phyloP scores from a whole-genome alignment of 2,888 invertebrate genomes.

The Congeria kusceri region DNA sequence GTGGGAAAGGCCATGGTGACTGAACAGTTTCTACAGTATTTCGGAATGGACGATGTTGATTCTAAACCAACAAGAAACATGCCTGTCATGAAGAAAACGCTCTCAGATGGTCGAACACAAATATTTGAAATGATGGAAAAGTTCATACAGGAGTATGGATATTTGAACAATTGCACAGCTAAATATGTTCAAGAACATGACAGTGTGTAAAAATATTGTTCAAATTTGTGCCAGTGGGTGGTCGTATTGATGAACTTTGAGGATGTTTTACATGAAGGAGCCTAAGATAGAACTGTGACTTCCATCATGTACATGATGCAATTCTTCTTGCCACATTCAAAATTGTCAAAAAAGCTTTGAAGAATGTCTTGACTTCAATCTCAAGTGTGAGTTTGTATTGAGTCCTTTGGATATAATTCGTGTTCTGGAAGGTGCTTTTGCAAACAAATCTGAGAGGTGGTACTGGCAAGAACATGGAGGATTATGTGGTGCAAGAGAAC shows the following conservation, averaged over 20 bases:
- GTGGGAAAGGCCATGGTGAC: slow-evolving; percentile 87
- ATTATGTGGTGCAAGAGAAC: slow-evolving; percentile 48
- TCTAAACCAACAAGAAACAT: slow-evolving; percentile 88
- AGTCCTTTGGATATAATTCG: slow-evolving; percentile 39
- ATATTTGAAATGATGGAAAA: too few species aligned
- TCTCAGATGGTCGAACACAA: too few species aligned
- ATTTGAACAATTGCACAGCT: too few species aligned
- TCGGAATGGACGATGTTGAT: slow-evolving; percentile 88
- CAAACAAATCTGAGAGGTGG: slow-evolving; percentile 43
- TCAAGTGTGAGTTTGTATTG: slow-evolving; percentile 25
- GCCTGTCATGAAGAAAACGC: slow-evolving; percentile 36
- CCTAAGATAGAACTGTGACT: not conserved
- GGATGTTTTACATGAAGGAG: too few species aligned
- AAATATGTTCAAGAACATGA: too few species aligned
- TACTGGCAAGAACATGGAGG: slow-evolving; percentile 23
- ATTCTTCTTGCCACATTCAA: slow-evolving; percentile 46
- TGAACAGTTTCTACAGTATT: slow-evolving; percentile 89
- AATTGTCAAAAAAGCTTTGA: slow-evolving; percentile 34
- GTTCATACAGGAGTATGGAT: too few species aligned
- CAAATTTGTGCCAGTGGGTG: too few species aligned
- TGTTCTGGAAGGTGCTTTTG: slow-evolving; percentile 46
- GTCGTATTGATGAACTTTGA: too few species aligned
- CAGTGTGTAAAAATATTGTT: too few species aligned
- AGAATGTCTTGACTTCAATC: slow-evolving; percentile 41
- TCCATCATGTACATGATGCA: slow-evolving; percentile 15